Percentiles rank a stretch among this genome's conserved stretches.
Evolutionary conservation across 2,113 vertebrate species (phyloP).

Genomic region (Bubo bubo): DNA sequence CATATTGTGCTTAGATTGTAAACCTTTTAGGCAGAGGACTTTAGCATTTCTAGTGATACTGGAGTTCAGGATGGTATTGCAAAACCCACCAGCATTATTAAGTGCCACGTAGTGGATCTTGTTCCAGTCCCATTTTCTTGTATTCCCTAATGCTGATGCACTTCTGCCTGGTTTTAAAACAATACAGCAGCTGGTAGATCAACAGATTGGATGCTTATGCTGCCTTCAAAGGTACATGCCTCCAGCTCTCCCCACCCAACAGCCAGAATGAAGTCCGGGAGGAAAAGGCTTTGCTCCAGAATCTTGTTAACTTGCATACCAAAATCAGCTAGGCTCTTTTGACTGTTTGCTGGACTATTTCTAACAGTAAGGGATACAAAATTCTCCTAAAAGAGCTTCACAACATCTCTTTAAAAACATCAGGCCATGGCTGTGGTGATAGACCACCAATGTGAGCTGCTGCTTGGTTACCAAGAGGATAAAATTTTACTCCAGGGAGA

Average conservation of each 20-base stretch:
- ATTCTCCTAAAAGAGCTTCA: neutral
- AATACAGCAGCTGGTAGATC: neutral
- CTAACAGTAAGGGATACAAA: neutral
- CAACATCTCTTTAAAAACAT: neutral
- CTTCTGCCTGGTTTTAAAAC: neutral
- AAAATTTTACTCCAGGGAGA: constrained; percentile 19
- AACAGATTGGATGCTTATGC: neutral
- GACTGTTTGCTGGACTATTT: neutral
- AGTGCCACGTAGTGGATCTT: neutral
- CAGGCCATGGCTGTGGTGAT: constrained; percentile 5
- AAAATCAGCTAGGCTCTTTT: neutral
- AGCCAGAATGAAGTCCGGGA: neutral
- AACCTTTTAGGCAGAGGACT: neutral
- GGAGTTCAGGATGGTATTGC: neutral
- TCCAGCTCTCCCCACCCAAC: neutral
- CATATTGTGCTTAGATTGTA: neutral
- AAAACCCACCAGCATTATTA: neutral
- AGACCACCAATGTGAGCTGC: constrained; percentile 33
- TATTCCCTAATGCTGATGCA: neutral
- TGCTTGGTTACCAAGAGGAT: constrained; percentile 50
- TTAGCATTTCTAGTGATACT: neutral
- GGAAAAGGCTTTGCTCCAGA: neutral
- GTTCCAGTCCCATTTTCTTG: neutral
- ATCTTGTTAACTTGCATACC: neutral
- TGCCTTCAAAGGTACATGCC: neutral